Base-by-base conservation (phyloP, 92 coral and sea anemone species). In the Blastomussa wellsi region DNA sequence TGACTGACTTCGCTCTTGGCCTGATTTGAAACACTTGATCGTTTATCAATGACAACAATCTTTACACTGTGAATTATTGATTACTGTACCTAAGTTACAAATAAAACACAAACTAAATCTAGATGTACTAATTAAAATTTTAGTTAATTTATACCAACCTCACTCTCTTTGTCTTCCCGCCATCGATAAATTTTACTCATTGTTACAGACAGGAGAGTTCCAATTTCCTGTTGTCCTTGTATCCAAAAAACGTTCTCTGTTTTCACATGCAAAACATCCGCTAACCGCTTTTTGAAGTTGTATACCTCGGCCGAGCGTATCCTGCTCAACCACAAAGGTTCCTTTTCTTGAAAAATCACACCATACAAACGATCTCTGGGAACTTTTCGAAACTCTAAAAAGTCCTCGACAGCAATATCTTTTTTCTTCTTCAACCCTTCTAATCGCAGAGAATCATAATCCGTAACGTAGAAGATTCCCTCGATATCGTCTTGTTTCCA, bases 201-300 rank as follows among this genome's bases (percentile, higher is more conserved):
- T 8, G 90, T 72, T 76, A n/a, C 72, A 55, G 90, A 79, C 38
- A 93, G 57, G 60, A 93, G 86, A 59, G 62, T 51, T 1, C 49
- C 57, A 24, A 82, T 55, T 35, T 89, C 90, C 32, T 89, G 80
- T 44, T 51, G 73, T 57, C 75, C 48, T 44, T 87, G 82, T 17
- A 93, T 76, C 94, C 95, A 93, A 74, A 76, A 88, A 12, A 93
- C 86, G 77, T 80, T 84, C 0, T 62, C 81, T 72, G 85, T 71
- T 62, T 82, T 85, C 38, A 93, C 93, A 26, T 79, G 72, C 55
- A 93, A 71, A 39, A 87, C 91, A 48, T 74, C 74, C 20, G 95
- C 95, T 48, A 93, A 68, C 24, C 97, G 90, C 87, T 93, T 93
- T 74, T 73, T 93, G 52, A 93, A 93, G 89, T 93, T 93, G 80